Conservation (phyloP, 92 coral and sea anemone genomes). For the Desmophyllum pertusum region DNA sequence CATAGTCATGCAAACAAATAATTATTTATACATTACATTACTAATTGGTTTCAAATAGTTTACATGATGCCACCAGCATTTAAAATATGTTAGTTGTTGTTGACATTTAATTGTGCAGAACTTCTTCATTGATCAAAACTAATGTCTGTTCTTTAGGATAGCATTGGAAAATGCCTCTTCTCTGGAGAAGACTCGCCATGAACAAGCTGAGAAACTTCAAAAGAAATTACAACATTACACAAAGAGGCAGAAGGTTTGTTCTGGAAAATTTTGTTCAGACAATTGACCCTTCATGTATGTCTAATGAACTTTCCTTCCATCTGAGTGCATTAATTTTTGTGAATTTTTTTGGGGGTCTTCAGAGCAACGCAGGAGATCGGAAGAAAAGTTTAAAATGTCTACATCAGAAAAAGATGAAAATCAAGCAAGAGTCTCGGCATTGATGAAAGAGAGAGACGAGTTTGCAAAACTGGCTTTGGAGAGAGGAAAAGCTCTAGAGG, state of each 20-base stretch:
- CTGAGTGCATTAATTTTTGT: too few species aligned
- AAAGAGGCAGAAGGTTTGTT: slow-evolving; percentile 66
- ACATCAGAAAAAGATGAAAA: slow-evolving; percentile 54
- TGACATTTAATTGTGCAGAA: too few species aligned
- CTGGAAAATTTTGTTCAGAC: neutral
- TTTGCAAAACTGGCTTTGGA: slow-evolving; percentile 77
- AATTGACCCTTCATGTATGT: too few species aligned
- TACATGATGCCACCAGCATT: neutral
- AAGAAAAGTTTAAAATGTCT: slow-evolving; percentile 39
- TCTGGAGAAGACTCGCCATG: slow-evolving; percentile 56
- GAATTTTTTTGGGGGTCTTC: neutral
- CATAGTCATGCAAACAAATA: too few species aligned
- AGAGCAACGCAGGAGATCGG: slow-evolving; percentile 51
- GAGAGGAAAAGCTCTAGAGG: slow-evolving; percentile 74
- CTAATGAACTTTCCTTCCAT: too few species aligned
- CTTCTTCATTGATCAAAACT: neutral
- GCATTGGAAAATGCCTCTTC: slow-evolving; percentile 54
- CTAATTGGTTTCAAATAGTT: too few species aligned
- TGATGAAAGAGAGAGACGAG: slow-evolving; percentile 74
- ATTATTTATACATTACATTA: too few species aligned
- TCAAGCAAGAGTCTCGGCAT: slow-evolving; percentile 34
- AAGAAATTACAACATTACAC: slow-evolving; percentile 57
- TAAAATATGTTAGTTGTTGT: too few species aligned
- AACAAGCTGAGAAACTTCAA: slow-evolving; percentile 57
- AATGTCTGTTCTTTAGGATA: slow-evolving; percentile 11